These are phyloP conservation scores for Spermophilus dauricus DNA, from an alignment of 2,113 vertebrate genomes.

Conservation along the genomic window DNA sequence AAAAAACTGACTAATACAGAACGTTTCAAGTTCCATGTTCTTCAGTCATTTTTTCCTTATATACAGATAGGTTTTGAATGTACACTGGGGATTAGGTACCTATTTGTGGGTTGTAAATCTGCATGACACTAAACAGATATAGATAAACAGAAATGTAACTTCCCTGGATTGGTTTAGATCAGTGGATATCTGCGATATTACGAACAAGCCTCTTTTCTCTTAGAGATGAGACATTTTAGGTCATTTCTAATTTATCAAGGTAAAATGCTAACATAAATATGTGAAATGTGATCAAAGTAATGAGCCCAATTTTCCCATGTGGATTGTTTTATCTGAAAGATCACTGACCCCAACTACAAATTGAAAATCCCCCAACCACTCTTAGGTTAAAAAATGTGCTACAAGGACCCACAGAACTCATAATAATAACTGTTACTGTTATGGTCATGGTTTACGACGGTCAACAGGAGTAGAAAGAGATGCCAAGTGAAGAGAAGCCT, in stretches of 20 bases:
- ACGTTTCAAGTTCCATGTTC: neutral
- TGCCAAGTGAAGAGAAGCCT: neutral
- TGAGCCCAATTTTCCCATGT: slow-evolving; percentile 3
- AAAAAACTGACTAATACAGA: neutral
- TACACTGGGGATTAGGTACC: too few relatives aligned
- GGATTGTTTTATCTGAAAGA: neutral
- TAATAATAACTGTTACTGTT: neutral
- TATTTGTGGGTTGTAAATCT: too few relatives aligned
- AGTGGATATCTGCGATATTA: too few relatives aligned
- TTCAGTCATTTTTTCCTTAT: neutral
- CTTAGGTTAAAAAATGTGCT: neutral
- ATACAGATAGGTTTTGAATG: neutral
- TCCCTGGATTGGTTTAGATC: too few relatives aligned
- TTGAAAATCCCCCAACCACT: neutral
- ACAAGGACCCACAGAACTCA: neutral
- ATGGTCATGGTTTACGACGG: neutral
- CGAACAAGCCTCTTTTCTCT: too few relatives aligned
- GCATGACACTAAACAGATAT: too few relatives aligned
- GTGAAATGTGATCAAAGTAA: slow-evolving; percentile 57
- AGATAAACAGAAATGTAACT: too few relatives aligned
- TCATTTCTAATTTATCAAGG: slow-evolving; percentile 44
- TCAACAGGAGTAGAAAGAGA: neutral
- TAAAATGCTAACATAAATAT: slow-evolving; percentile 56
- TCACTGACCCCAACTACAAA: neutral
- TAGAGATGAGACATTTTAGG: too few relatives aligned